These are phyloP conservation scores for Euclidia mi DNA, from an alignment of 2,888 invertebrate genomes.

Conservation along the genomic window DNA sequence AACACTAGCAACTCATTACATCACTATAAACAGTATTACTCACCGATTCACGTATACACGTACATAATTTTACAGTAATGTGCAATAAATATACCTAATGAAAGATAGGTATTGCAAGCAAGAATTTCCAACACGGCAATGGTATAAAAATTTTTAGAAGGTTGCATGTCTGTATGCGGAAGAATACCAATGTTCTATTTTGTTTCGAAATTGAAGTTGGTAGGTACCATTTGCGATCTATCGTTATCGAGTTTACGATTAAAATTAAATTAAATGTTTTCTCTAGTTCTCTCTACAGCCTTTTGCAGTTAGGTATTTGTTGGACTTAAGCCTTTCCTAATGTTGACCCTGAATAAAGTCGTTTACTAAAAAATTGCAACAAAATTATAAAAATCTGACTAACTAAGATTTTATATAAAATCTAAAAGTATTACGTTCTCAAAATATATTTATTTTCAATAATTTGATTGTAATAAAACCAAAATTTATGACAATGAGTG, in stretches of 20 bases:
- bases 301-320: no score
- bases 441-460: no score
- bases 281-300: no score
- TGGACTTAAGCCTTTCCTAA: no score
- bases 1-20: constrained; percentile 26
- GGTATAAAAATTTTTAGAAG: constrained; percentile 49
- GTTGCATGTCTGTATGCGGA: constrained; percentile 50
- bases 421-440: no score
- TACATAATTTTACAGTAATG: constrained; percentile 41
- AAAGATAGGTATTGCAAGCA: constrained; percentile 34
- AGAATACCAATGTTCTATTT: constrained; percentile 48
- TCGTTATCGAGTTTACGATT: not conserved
- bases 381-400: no score
- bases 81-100: constrained; percentile 46
- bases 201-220: constrained; percentile 24
- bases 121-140: constrained; percentile 41
- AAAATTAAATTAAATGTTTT: no score
- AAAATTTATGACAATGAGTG: no score
- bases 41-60: constrained; percentile 29
- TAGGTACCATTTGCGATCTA: constrained; percentile 7
- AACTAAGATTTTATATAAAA: no score
- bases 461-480: no score
- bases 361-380: no score
- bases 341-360: no score
- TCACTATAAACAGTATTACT: constrained; percentile 34